A percentile compares a stretch with the other conserved stretches of the same genome.
phyloP scores from a whole-genome alignment of 2,113 vertebrate genomes.

The Anas platyrhynchos region DNA sequence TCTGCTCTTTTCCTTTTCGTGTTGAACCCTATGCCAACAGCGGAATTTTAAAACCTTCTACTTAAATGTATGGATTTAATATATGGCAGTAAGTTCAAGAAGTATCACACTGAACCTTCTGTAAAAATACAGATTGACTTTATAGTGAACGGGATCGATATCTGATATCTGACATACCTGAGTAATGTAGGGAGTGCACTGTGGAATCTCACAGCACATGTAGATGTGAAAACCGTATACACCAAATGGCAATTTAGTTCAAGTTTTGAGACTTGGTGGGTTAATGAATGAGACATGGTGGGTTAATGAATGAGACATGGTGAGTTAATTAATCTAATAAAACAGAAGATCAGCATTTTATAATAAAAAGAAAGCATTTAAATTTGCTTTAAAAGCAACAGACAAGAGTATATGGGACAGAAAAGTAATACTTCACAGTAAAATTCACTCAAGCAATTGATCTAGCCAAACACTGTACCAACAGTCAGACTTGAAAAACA shows the following conservation, averaged over 20 bases:
- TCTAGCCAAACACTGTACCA: neutral
- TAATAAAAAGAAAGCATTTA: neutral
- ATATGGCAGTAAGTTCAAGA: neutral
- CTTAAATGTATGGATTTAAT: neutral
- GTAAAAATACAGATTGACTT: neutral
- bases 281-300: neutral
- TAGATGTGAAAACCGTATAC: neutral
- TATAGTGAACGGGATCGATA: too few relatives aligned
- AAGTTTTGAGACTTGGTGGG: neutral
- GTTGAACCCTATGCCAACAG: neutral
- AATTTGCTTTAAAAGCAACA: neutral
- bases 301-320: neutral
- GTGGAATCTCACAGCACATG: neutral
- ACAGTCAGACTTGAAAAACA: neutral
- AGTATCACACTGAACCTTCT: rapidly evolving
- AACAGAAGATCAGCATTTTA: neutral
- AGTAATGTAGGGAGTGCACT: neutral
- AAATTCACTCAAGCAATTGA: neutral
- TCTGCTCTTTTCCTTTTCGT: neutral
- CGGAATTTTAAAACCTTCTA: neutral
- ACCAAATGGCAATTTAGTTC: neutral
- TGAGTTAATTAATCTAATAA: neutral
- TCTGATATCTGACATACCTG: neutral
- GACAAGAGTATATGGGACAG: neutral
- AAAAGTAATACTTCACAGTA: neutral